phyloP scores from a whole-genome alignment of 2,113 vertebrate genomes.

The Myotis brandtii region DNA sequence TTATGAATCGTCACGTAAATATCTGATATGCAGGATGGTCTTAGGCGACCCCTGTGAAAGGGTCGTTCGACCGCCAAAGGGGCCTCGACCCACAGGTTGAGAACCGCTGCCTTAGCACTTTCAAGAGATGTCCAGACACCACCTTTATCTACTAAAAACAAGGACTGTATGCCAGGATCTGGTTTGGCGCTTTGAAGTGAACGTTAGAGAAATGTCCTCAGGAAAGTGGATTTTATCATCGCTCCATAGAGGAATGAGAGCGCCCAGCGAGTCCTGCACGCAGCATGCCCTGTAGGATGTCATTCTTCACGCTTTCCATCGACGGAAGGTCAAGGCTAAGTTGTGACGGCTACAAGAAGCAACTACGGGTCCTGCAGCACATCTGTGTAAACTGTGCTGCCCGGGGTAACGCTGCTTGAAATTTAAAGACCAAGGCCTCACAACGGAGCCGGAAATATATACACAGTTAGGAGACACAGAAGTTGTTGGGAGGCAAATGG shows the following conservation, averaged over 20 bases:
- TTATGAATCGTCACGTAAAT: too few species aligned
- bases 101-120: neutral
- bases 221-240: neutral
- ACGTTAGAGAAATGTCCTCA: neutral
- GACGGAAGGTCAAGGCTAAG: neutral
- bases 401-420: neutral
- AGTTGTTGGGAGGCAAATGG: neutral
- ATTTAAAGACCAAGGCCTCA: neutral
- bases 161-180: neutral
- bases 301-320: neutral
- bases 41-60: too few species aligned
- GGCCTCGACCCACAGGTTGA: too few species aligned
- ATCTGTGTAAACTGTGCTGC: neutral
- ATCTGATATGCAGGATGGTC: too few species aligned
- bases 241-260: neutral
- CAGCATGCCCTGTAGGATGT: too few species aligned
- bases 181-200: neutral
- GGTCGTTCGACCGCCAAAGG: too few species aligned
- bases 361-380: neutral
- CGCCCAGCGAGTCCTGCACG: neutral
- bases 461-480: neutral
- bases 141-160: neutral
- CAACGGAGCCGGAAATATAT: neutral
- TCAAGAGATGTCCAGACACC: neutral
- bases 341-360: neutral